Evolutionary conservation across 2,888 invertebrate species (phyloP).

Genomic region (Villa cingulata): DNA sequence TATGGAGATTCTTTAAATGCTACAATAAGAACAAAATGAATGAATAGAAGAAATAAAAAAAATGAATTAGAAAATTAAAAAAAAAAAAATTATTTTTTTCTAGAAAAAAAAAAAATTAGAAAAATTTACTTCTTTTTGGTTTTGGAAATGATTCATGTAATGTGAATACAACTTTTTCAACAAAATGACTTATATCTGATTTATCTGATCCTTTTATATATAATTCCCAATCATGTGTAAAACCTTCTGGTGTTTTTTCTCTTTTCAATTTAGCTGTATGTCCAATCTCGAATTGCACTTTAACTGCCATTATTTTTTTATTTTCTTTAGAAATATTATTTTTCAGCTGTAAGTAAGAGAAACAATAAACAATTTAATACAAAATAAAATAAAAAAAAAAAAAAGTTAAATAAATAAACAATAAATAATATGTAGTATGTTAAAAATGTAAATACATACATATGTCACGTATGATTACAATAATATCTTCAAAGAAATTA

Average conservation of each 20-base stretch:
- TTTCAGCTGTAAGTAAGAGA: not conserved
- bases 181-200: constrained; percentile 75
- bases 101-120: constrained; percentile 19
- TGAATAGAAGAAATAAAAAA: not conserved
- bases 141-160: constrained; percentile 86
- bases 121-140: constrained; percentile 66
- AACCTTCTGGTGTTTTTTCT: constrained; percentile 75
- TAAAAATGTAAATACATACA: no score
- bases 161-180: constrained; percentile 83
- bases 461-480: no score
- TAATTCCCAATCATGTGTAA: constrained; percentile 96
- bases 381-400: no score
- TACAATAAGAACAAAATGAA: constrained; percentile 39
- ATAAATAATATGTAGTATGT: no score
- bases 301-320: constrained; percentile 43
- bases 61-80: no score
- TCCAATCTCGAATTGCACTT: constrained; percentile 82
- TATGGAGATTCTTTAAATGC: constrained; percentile 87
- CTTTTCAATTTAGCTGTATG: constrained; percentile 73
- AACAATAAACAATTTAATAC: no score
- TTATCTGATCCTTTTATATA: constrained; percentile 82
- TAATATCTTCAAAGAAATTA: no score
- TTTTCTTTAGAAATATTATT: not conserved
- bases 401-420: no score
- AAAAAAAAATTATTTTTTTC: not conserved